Percentiles rank a stretch among this genome's conserved stretches.
Conservation (phyloP, 2,888 invertebrate species). For the Sminthurinus aureus region DNA sequence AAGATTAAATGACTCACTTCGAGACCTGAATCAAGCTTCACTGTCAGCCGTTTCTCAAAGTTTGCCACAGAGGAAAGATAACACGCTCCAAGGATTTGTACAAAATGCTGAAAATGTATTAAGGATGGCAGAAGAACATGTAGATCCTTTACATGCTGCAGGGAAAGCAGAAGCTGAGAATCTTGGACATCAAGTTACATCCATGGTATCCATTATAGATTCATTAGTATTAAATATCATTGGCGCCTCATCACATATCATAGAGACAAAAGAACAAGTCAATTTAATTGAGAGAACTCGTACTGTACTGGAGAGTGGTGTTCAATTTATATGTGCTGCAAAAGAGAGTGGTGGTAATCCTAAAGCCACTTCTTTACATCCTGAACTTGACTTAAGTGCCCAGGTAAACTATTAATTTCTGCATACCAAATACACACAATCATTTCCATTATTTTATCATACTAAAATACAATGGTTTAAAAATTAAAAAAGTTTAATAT, state of each 20-base stretch:
- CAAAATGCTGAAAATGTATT: conserved; percentile 63
- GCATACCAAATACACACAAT: too few relatives aligned
- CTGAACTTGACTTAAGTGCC: conserved; percentile 57
- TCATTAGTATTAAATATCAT: conserved; percentile 84
- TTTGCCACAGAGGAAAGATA: conserved; percentile 73
- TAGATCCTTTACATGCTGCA: conserved; percentile 77
- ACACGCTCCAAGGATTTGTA: conserved; percentile 74
- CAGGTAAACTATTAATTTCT: conserved; percentile 44
- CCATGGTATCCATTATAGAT: conserved; percentile 77
- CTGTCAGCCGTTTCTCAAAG: conserved; percentile 87
- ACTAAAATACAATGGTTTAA: neutral
- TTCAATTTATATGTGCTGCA: conserved; percentile 82
- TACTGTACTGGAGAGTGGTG: conserved; percentile 91
- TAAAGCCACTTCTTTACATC: conserved; percentile 67
- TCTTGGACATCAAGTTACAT: conserved; percentile 76
- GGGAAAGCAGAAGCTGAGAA: conserved; percentile 92
- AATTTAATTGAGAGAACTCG: conserved; percentile 83
- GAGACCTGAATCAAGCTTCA: conserved; percentile 85
- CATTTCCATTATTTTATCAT: neutral
- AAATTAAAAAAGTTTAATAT: neutral
- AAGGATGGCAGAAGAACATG: conserved; percentile 73
- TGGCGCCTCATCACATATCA: conserved; percentile 88
- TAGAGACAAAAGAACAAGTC: conserved; percentile 87
- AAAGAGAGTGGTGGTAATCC: conserved; percentile 94
- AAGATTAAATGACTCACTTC: conserved; percentile 76